These are phyloP conservation scores for Eudyptes chrysolophus DNA, from an alignment of 2,113 vertebrate species.

Conservation along the genomic window DNA sequence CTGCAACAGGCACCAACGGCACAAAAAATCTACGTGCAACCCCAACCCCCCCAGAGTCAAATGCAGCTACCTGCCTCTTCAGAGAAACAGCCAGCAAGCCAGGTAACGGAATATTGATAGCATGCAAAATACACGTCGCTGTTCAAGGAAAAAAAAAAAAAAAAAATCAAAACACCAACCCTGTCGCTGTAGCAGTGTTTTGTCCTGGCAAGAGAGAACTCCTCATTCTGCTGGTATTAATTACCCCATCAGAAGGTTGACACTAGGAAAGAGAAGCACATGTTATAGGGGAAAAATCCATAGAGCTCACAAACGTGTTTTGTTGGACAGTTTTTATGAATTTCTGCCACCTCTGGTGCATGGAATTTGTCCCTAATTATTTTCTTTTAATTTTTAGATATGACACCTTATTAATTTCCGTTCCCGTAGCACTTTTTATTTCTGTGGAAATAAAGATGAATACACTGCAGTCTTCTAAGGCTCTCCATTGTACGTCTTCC, in stretches of 20 bases:
- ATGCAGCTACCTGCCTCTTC: conserved; percentile 87
- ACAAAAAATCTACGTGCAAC: conserved; percentile 92
- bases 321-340: conserved; percentile 54
- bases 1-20: conserved; percentile 94
- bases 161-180: conserved; percentile 34
- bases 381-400: conserved; percentile 62
- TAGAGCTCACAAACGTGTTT: conserved; percentile 42
- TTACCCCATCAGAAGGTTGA: conserved; percentile 59
- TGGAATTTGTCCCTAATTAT: conserved; percentile 55
- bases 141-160: conserved; percentile 45
- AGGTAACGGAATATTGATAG: conserved; percentile 84
- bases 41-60: conserved; percentile 87
- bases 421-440: conserved; percentile 53
- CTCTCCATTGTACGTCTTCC: conserved; percentile 63
- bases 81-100: conserved; percentile 85
- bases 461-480: conserved; percentile 56
- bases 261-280: conserved; percentile 58
- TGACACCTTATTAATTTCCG: conserved; percentile 47
- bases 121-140: conserved; percentile 73
- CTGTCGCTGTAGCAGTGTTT: conserved; percentile 64
- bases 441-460: conserved; percentile 63
- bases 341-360: conserved; percentile 58
- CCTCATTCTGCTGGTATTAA: conserved; percentile 51
- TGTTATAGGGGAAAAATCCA: conserved; percentile 14
- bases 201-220: conserved; percentile 70